These are phyloP conservation scores for Macropodus opercularis DNA, from an alignment of 2,797 vertebrate genomes.

Conservation along the genomic window DNA sequence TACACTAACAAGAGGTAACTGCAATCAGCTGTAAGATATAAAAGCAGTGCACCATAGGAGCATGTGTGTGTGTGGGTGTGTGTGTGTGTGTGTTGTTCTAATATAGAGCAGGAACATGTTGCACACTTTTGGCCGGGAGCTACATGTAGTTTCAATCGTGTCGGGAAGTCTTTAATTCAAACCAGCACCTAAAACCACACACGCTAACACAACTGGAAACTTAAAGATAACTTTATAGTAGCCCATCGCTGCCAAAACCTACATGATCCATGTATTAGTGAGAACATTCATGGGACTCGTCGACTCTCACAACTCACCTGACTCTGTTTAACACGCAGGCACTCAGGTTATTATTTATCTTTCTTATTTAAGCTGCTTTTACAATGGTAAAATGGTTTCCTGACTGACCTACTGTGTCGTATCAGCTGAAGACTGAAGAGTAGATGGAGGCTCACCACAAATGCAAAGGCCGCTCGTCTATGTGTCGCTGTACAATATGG, in stretches of 20 bases:
- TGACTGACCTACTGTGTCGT: too few relatives aligned
- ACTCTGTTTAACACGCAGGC: too few relatives aligned
- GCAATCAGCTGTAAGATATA: constrained; percentile 64
- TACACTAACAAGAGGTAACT: constrained; percentile 51
- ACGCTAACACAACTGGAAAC: neutral
- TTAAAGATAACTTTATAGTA: constrained; percentile 14
- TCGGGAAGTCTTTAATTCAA: constrained; percentile 71
- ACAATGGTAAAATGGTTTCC: too few relatives aligned
- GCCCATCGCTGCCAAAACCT: constrained; percentile 8
- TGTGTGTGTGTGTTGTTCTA: constrained; percentile 32
- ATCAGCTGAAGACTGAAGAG: too few relatives aligned
- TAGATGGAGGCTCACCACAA: too few relatives aligned
- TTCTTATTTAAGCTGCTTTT: too few relatives aligned
- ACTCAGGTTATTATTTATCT: too few relatives aligned
- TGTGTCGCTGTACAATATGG: too few relatives aligned
- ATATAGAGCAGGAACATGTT: constrained; percentile 44
- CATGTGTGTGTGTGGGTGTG: constrained; percentile 7
- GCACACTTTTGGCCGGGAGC: constrained; percentile 44
- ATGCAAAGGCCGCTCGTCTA: too few relatives aligned
- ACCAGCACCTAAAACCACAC: constrained; percentile 50
- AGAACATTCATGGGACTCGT: constrained; percentile 38
- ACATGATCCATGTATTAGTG: constrained; percentile 25
- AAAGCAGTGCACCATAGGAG: constrained; percentile 34
- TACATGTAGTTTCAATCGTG: constrained; percentile 57
- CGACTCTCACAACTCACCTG: constrained; percentile 30